Conservation (phyloP, 2,797 vertebrate species). For the Phalanger gymnotis region DNA sequence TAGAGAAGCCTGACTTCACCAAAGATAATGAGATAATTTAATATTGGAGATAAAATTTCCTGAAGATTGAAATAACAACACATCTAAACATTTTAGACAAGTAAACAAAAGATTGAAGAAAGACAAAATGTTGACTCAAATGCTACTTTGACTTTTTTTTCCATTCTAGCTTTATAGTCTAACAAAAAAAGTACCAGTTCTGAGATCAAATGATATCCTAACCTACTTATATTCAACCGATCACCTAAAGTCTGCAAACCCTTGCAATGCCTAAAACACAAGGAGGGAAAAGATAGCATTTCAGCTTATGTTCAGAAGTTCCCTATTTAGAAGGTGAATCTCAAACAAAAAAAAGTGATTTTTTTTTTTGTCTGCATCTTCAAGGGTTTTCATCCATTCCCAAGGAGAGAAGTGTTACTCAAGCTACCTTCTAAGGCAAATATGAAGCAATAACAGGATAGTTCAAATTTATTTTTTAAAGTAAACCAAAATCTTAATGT, state of each 20-base stretch:
- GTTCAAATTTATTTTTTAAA: constrained; percentile 31
- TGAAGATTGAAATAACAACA: constrained; percentile 3
- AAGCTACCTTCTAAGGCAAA: neutral
- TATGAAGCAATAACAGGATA: constrained; percentile 7
- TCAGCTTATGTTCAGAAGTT: constrained; percentile 44
- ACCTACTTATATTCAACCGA: neutral
- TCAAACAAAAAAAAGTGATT: neutral
- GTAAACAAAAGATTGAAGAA: constrained; percentile 16
- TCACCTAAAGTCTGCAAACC: constrained; percentile 24
- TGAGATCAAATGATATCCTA: neutral
- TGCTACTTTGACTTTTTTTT: constrained; percentile 13
- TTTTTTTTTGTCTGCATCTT: constrained; percentile 20
- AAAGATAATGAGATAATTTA: neutral
- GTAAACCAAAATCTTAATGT: constrained; percentile 37
- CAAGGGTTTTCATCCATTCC: constrained; percentile 5
- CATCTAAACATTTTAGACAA: neutral
- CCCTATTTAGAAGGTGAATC: constrained; percentile 22
- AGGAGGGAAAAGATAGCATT: neutral
- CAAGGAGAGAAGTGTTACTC: neutral
- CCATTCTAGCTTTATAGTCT: neutral
- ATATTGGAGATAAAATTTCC: neutral
- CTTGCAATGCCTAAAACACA: neutral
- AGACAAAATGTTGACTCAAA: neutral
- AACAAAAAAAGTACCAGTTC: neutral
- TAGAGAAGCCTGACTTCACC: neutral